phyloP scores from a whole-genome alignment of 2,888 invertebrate species.

The Tetheella fluctuosa region DNA sequence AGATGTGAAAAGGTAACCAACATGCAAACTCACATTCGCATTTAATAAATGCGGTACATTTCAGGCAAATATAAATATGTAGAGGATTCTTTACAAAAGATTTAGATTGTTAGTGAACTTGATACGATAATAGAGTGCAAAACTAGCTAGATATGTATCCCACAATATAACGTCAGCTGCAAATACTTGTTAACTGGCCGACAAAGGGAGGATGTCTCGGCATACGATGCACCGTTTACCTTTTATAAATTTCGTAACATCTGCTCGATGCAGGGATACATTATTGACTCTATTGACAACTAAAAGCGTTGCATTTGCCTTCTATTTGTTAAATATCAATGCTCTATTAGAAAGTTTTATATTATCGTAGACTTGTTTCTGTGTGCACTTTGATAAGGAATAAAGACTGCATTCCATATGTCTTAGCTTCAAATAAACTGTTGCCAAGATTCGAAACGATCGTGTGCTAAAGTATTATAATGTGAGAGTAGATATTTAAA shows the following conservation, averaged over 20 bases:
- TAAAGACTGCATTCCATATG: not conserved
- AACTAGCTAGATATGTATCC: not conserved
- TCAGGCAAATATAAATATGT: too few relatives aligned
- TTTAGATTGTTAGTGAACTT: not conserved
- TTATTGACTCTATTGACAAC: not conserved
- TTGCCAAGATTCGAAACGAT: too few relatives aligned
- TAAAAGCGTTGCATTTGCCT: too few relatives aligned
- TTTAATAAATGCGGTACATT: too few relatives aligned
- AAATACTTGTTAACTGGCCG: conserved; percentile 2
- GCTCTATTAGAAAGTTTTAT: not conserved
- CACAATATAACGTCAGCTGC: not conserved
- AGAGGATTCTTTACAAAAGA: not conserved
- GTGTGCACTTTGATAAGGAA: not conserved
- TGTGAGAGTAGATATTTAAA: not conserved
- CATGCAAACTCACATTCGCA: too few relatives aligned
- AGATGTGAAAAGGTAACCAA: too few relatives aligned
- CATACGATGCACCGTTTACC: not conserved
- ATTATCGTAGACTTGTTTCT: not conserved
- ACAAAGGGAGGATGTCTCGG: not conserved
- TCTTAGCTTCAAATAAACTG: too few relatives aligned
- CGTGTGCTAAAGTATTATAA: too few relatives aligned
- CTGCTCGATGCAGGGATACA: not conserved
- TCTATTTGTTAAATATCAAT: too few relatives aligned
- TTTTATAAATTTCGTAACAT: not conserved
- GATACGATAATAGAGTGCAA: not conserved